These are phyloP conservation scores for Sylvietta virens DNA, from an alignment of 2,113 vertebrate species.

Conservation along the genomic window DNA sequence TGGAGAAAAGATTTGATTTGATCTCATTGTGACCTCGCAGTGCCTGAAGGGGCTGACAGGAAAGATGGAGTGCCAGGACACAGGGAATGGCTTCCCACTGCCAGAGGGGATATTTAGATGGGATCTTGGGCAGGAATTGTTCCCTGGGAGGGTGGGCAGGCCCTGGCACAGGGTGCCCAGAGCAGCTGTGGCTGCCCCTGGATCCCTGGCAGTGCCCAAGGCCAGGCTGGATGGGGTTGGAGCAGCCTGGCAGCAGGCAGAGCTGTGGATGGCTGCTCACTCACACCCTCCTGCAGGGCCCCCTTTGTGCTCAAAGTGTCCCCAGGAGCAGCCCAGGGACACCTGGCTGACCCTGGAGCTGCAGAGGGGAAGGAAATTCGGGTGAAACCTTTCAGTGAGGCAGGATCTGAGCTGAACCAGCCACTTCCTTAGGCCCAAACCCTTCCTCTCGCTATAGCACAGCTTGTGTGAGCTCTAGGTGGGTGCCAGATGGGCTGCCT, in stretches of 20 bases:
- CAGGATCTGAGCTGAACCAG: neutral
- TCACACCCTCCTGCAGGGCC: neutral
- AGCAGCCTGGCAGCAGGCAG: neutral
- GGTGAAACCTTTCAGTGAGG: neutral
- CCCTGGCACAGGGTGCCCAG: neutral
- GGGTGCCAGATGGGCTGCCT: neutral
- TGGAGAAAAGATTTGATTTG: neutral
- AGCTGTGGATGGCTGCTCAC: neutral
- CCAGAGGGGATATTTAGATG: rapidly evolving
- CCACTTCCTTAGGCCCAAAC: neutral
- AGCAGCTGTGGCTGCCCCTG: neutral
- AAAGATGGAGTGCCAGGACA: neutral
- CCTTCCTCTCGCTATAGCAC: neutral
- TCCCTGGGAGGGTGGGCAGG: neutral
- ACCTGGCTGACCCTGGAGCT: neutral
- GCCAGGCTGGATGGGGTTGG: neutral
- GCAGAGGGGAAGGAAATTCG: neutral
- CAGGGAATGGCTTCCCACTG: neutral
- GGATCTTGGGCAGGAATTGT: neutral
- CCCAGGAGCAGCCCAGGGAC: neutral
- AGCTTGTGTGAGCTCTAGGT: neutral
- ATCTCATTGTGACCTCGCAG: rapidly evolving
- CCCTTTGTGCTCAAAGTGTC: neutral
- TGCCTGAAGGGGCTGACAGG: rapidly evolving
- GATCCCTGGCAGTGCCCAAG: neutral